Evolutionary conservation across 2,888 invertebrate species (phyloP).

Genomic region (Arrhopalites spinosus): DNA sequence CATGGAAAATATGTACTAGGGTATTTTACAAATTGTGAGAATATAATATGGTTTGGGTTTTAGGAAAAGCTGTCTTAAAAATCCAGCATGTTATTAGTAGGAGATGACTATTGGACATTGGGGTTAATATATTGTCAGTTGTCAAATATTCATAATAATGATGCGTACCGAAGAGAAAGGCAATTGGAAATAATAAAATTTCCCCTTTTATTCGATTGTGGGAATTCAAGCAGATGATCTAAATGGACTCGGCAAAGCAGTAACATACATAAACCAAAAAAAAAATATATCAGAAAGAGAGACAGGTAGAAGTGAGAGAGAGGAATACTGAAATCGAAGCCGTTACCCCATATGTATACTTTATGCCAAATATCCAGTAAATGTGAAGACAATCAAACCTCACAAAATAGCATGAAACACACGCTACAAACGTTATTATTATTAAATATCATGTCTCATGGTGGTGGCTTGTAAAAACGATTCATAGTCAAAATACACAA

Average conservation of each 20-base stretch:
- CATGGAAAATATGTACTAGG: neutral
- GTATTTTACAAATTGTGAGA: neutral
- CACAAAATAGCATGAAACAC: no score
- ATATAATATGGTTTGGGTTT: no score
- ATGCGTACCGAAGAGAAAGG: constrained; percentile 35
- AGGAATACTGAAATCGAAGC: neutral
- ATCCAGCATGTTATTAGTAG: no score
- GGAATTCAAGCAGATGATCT: constrained; percentile 34
- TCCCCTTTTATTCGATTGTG: constrained; percentile 30
- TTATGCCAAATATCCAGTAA: neutral
- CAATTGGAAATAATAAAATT: constrained; percentile 34
- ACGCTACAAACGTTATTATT: no score
- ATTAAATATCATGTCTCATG: no score
- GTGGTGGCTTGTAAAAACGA: no score
- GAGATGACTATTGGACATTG: constrained; percentile 1
- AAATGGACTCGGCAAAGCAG: constrained; percentile 8
- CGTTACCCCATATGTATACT: neutral
- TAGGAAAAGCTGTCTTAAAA: no score
- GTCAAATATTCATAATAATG: constrained; percentile 46
- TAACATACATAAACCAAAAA: neutral
- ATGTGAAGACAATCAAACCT: no score
- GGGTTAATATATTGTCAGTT: constrained; percentile 37
- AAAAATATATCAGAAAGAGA: neutral
- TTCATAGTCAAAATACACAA: no score
- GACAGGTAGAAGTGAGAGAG: neutral